Base-by-base conservation (phyloP, 2,113 vertebrate species). In the Gila orcuttii region DNA sequence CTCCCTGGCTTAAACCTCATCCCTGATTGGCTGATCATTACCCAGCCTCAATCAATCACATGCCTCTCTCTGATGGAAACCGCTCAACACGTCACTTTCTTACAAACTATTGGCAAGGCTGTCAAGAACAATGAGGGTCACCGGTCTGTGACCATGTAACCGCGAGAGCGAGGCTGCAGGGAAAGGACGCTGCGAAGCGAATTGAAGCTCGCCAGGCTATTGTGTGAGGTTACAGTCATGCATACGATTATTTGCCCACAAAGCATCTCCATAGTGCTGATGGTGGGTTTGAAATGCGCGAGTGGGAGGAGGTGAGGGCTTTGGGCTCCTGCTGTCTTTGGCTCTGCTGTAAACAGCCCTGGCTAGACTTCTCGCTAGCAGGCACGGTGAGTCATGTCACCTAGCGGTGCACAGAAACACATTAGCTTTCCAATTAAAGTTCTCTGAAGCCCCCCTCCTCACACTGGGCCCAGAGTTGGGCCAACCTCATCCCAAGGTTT, bases 351-450 rank as follows among this genome's bases (percentile, higher is more conserved):
- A 85, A 85, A 82, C 86, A 87, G 62, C 60, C 19, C 68, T 74
- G 31, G 71, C 82, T 75, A 79, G 82, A 83, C 66, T 42, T 19
- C 59, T 55, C 31, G 75, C 82, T 82, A 76, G 50, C 71, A 79
- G 77, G 71, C 84, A 57, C 59, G 11, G 71, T 83, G 82, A 87
- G 88, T 86, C 86, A 87, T 79, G 78, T 89, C 87, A 86, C 79
- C 85, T 85, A 86, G 83, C 78, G 45, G 39, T 84, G 82, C 82
- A 75, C 69, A 57, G 74, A 91, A 86, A 89, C 76, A 86, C 85
- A 87, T 87, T 90, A 87, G 62, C 68, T 87, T 90, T 90, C 87
- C 88, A 89, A 87, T 90, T 90, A 89, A 74, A 89, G 86, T 74
- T 73, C 76, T 88, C 66, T 42, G 23, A 68, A 81, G 36, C 42